Evolutionary conservation across 2,797 vertebrate genomes (phyloP), one percentile per base, ranked within the genome.

Genomic region (Smutsia gigantea): DNA sequence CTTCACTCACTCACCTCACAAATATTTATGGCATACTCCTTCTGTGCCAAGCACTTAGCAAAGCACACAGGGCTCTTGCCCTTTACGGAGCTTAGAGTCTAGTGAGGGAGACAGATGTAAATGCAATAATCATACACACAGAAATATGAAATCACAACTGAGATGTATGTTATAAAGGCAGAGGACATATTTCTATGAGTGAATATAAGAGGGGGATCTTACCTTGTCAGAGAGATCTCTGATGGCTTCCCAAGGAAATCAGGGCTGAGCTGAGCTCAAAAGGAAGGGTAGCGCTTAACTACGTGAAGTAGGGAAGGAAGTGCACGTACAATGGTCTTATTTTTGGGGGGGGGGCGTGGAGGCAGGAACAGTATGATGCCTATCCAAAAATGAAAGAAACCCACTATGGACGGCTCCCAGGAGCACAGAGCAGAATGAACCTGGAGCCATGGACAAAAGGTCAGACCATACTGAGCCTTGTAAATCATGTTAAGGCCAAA

Each of bases 11-110:
- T 98, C 96, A 97, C 72, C 88, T 84, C n/a, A 95, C 78, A 97
- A 96, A 37, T 94, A 97, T 97, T 97, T 97, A 96, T 90, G 71
- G 91, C 37, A 5, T 42, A 77, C 13, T 87, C 75, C 77, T 74
- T 59, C 49, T 57, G 66, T 77, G 84, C 85, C 74, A 93, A 72
- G 29, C 72, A 74, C 71, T 77, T 68, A 88, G 69, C 49, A 84
- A 61, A 81, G 31, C 74, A 42, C 64, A 42, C 17, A 23, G 27
- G 15, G 4, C 53, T 86, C 77, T 91, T 34, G 39, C 17, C n/a
- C 19, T 39, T 86, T 88, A 25, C 9, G 19, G 86, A 90, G 63
- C n/a, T 31, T 29, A 23, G 55, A 64, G 66, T 59, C 66, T 72
- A 68, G 15, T 34, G 37, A 71, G 42, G 71, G n/a, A 93, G 37